A percentile compares a stretch with the other conserved stretches of the same genome.
Conservation (phyloP, 2,797 vertebrate species). For the Danio jaintianensis region DNA sequence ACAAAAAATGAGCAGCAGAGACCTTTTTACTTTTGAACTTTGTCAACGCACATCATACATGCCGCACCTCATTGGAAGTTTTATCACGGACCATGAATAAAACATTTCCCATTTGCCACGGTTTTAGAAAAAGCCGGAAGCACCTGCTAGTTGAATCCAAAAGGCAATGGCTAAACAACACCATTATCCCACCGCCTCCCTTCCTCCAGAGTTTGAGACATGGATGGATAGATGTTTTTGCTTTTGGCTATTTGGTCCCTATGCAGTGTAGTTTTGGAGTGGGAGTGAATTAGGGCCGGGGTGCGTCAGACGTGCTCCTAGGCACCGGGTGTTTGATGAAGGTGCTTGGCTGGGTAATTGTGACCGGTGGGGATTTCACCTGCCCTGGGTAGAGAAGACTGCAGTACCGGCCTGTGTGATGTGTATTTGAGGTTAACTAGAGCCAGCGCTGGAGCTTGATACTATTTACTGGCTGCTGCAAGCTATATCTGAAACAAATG, state of each 20-base stretch:
- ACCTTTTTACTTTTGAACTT: conserved; percentile 27
- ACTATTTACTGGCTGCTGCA: conserved; percentile 20
- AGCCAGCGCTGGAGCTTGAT: conserved; percentile 34
- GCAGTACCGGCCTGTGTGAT: conserved; percentile 11
- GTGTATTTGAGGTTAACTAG: conserved; percentile 57
- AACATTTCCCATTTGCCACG: conserved; percentile 26
- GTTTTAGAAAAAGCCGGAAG: conserved; percentile 66
- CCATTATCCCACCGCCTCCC: conserved; percentile 72
- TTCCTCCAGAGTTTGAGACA: conserved; percentile 65
- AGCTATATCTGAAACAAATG: conserved; percentile 40
- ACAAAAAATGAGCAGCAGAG: not conserved
- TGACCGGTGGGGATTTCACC: conserved; percentile 54
- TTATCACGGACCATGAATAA: conserved; percentile 34
- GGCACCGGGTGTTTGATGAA: conserved; percentile 42
- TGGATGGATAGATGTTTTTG: conserved; percentile 69
- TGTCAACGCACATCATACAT: not conserved
- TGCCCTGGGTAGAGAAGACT: conserved; percentile 19
- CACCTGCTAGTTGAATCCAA: conserved; percentile 66
- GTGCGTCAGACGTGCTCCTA: conserved; percentile 49
- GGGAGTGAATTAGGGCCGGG: conserved; percentile 60
- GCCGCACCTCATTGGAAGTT: conserved; percentile 19
- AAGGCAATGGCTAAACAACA: conserved; percentile 73
- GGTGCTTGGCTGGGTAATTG: conserved; percentile 51
- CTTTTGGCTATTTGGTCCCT: conserved; percentile 72
- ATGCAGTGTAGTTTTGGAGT: conserved; percentile 60